A percentile compares a stretch with the other conserved stretches of the same genome.
These are phyloP conservation scores for Berghia stephanieae DNA, from an alignment of 1,140 invertebrate genomes.

Conservation along the genomic window DNA sequence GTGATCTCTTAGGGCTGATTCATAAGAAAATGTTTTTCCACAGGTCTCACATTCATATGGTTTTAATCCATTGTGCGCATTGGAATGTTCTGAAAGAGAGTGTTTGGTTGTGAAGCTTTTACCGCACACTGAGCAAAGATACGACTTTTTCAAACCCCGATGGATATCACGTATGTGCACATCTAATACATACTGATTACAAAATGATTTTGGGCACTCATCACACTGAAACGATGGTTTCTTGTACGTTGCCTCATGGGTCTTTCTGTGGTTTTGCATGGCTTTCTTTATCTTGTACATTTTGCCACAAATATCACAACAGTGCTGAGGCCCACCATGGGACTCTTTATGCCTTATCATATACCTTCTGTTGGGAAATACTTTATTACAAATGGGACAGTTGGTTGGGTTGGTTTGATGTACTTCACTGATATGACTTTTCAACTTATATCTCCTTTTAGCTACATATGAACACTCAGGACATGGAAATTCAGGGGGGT, in stretches of 20 bases:
- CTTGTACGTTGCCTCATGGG: conserved; percentile 41
- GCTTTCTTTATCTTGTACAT: conserved; percentile 48
- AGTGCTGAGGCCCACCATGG: conserved; percentile 40
- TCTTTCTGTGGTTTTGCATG: conserved; percentile 46
- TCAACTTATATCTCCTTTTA: conserved; percentile 33
- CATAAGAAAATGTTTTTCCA: conserved; percentile 52
- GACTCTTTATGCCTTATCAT: conserved; percentile 45
- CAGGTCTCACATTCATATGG: conserved; percentile 55
- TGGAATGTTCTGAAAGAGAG: conserved; percentile 48
- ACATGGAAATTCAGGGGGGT: conserved; percentile 37
- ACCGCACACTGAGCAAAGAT: conserved; percentile 54
- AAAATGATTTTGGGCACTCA: conserved; percentile 49
- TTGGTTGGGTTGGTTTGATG: conserved; percentile 38
- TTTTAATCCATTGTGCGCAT: conserved; percentile 51
- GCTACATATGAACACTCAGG: conserved; percentile 41
- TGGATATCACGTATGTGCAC: conserved; percentile 50
- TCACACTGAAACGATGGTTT: conserved; percentile 43
- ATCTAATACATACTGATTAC: conserved; percentile 42
- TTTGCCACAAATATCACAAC: conserved; percentile 54
- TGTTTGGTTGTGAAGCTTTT: conserved; percentile 57
- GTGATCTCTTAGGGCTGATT: conserved; percentile 54
- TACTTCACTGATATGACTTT: conserved; percentile 35
- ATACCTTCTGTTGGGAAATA: conserved; percentile 43
- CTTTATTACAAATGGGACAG: conserved; percentile 50
- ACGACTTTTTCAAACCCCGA: conserved; percentile 44